Evolutionary conservation across 2,113 vertebrate genomes (phyloP).

Genomic region (Hypomesus transpacificus): DNA sequence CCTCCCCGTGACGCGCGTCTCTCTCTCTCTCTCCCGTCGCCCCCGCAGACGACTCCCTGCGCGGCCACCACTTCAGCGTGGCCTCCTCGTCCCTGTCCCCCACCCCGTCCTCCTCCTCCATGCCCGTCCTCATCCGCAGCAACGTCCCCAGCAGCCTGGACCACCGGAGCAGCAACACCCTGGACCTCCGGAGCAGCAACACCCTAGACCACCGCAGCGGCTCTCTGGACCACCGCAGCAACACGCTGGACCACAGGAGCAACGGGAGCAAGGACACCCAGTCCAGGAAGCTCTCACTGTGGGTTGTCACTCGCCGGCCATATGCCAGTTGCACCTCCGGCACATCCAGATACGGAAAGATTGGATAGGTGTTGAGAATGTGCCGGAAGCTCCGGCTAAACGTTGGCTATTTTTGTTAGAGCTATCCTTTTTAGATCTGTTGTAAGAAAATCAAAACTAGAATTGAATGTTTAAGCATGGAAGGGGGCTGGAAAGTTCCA

Average conservation of each 20-base stretch:
- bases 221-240: conserved; percentile 64
- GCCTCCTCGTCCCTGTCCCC: conserved; percentile 64
- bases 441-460: too few relatives aligned
- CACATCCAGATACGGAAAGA: too few relatives aligned
- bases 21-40: conserved; percentile 38
- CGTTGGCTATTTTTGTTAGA: too few relatives aligned
- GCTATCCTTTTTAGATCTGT: too few relatives aligned
- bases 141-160: conserved; percentile 72
- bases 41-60: conserved; percentile 78
- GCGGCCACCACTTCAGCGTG: conserved; percentile 68
- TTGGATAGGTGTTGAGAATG: too few relatives aligned
- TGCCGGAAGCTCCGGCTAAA: too few relatives aligned
- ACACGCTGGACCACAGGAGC: conserved; percentile 74
- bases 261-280: conserved; percentile 79
- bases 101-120: conserved; percentile 62
- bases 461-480: too few relatives aligned
- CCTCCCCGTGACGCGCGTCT: not conserved
- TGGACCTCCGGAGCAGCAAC: conserved; percentile 55
- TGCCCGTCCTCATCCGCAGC: conserved; percentile 76
- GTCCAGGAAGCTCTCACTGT: conserved; percentile 84
- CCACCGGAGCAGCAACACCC: conserved; percentile 30
- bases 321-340: not conserved
- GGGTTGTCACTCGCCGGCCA: conserved; percentile 57
- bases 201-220: conserved; percentile 53
- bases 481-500: too few relatives aligned